A percentile compares a stretch with the other conserved stretches of the same genome.
phyloP scores from a whole-genome alignment of 2,113 vertebrate genomes.

The Plotosus lineatus region DNA sequence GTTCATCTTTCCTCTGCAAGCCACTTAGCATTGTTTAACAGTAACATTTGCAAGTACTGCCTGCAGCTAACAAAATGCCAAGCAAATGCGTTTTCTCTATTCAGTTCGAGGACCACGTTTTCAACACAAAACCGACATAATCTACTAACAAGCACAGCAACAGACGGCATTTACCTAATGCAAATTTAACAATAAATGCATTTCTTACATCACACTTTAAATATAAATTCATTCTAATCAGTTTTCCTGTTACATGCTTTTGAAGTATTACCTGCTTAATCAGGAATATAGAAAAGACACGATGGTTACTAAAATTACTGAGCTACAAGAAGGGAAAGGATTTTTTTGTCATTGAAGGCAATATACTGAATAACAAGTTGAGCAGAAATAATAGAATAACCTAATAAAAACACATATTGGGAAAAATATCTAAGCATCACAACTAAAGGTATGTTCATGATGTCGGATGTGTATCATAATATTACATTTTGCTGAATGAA shows the following conservation, averaged over 20 bases:
- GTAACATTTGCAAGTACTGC: constrained; percentile 20
- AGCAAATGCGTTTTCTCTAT: not conserved
- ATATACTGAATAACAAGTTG: not conserved
- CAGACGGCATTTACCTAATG: constrained; percentile 3
- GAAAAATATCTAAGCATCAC: not conserved
- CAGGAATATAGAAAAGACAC: not conserved
- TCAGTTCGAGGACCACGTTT: not conserved
- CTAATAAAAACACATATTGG: not conserved
- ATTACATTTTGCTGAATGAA: not conserved
- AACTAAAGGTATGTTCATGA: not conserved
- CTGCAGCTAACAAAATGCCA: constrained; percentile 31
- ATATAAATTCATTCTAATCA: not conserved
- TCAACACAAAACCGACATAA: not conserved
- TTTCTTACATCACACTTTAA: not conserved
- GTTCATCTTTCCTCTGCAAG: constrained; percentile 37
- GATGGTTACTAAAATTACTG: not conserved
- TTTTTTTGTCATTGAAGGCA: not conserved
- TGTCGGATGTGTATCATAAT: not conserved
- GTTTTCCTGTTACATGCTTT: not conserved
- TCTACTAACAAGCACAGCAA: not conserved
- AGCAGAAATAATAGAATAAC: not conserved
- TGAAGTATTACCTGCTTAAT: not conserved
- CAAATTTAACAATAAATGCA: not conserved
- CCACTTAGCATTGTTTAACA: constrained; percentile 42
- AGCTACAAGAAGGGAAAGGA: not conserved